These are phyloP conservation scores for Epizoanthus stellaris DNA, from an alignment of 92 coral and sea anemone species.

Conservation along the genomic window DNA sequence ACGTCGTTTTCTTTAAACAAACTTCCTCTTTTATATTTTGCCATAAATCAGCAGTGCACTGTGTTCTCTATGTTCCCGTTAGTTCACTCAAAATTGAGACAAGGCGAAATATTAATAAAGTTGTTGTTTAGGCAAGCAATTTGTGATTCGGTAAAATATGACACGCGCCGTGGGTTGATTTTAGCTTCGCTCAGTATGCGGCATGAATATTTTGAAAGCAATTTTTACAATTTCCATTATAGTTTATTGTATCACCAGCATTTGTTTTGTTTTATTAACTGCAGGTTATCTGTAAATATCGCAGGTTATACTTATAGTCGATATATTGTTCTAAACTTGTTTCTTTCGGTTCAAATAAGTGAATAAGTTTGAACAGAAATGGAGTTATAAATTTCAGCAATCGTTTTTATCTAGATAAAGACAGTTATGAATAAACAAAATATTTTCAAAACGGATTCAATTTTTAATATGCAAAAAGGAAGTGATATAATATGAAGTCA, in stretches of 20 bases:
- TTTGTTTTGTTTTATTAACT: background rate
- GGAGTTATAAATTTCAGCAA: background rate
- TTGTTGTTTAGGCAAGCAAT: too few relatives aligned
- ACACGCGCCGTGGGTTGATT: too few relatives aligned
- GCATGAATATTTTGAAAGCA: background rate
- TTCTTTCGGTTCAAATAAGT: background rate
- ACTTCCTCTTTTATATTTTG: too few relatives aligned
- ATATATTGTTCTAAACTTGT: background rate
- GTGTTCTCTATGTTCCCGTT: too few relatives aligned
- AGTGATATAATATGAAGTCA: constrained; percentile 1
- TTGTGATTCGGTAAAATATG: too few relatives aligned
- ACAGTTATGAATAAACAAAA: background rate
- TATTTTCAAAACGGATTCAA: background rate
- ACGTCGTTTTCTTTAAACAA: too few relatives aligned
- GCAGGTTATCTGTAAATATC: background rate
- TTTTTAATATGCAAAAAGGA: constrained; percentile 25
- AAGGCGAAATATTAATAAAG: too few relatives aligned
- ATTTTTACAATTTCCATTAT: background rate
- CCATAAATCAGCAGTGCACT: too few relatives aligned
- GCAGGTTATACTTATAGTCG: background rate
- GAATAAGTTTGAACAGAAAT: background rate
- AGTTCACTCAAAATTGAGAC: too few relatives aligned
- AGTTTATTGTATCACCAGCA: background rate
- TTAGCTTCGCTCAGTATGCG: too few relatives aligned
- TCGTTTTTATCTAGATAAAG: background rate